Base-by-base conservation (phyloP, 2,888 invertebrate genomes). In the Tridacna crocea region DNA sequence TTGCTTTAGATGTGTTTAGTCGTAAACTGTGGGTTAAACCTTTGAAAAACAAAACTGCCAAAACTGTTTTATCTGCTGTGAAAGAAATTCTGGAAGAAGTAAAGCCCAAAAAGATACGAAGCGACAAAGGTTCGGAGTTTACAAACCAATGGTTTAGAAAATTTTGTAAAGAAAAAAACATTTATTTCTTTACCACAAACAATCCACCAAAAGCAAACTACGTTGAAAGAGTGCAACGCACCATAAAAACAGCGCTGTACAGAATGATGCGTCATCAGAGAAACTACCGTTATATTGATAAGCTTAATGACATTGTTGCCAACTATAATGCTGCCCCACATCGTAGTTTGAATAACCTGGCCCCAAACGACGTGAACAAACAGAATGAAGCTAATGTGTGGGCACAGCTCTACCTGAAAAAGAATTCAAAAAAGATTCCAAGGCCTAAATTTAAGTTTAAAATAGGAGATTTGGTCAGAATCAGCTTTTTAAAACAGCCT, bases 321-420 rank as follows among this genome's bases (percentile, higher is more conserved):
- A 85, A 65, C 75, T 83, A 85, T 70, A 85, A 85, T 46, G 46
- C 66, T 17, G 68, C 82, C 6, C 82, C 79, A 22, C 82, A 84
- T 70, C 70, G 82, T 2, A 66, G 82, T 65, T 79, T 82, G 58
- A 63, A 72, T 68, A 63, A 61, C 22, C 66, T 82, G 51, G 72
- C 79, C 12, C 84, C 84, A 13, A 77, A 77, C 47, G 77, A 82
- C 74, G 79, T 83, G 0, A 79, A 76, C 36, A 79, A 80, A 75
- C 51, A 70, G 6, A 83, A 85, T 47, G 82, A 84, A 66, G 82
- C 82, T n/a, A 75, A 84, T 65, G 79, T 84, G 11, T 84, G 84
- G 84, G 84, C 84, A 24, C 66, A 72, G 10, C 61, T 84, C 65
- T 84, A 84, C 46, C 76, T 84, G 60, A 84, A 84, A 58, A 27